Evolutionary conservation across 37 sponge, comb jelly and placozoan genomes (phyloP).

Genomic region (Spongilla lacustris): DNA sequence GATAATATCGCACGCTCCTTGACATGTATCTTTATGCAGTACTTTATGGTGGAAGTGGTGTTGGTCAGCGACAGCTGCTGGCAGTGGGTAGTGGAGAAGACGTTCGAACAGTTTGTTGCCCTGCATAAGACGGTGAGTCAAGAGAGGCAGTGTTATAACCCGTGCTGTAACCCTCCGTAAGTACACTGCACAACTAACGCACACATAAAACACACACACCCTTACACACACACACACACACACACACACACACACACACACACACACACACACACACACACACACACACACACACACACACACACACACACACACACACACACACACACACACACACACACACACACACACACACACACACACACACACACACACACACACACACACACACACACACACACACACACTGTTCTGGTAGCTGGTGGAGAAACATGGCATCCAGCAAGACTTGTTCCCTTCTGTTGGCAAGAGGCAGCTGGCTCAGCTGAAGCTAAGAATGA

Average conservation of each 20-base stretch:
- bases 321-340: too few species aligned
- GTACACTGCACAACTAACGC: too few species aligned
- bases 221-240: too few species aligned
- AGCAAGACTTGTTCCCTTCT: conserved; percentile 48
- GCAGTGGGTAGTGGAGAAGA: conserved; percentile 56
- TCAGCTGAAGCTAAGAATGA: conserved; percentile 19
- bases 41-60: conserved; percentile 26
- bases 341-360: too few species aligned
- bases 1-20: too few species aligned
- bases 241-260: too few species aligned
- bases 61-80: conserved; percentile 26
- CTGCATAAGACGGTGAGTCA: conserved; percentile 65
- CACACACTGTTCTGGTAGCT: conserved; percentile 27
- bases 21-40: conserved; percentile 20
- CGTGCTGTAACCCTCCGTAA: too few species aligned
- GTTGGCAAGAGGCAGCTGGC: conserved; percentile 2
- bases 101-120: conserved; percentile 47
- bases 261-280: too few species aligned
- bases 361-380: neutral
- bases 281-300: too few species aligned
- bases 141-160: too few species aligned
- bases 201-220: neutral
- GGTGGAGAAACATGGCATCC: conserved; percentile 28
- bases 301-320: too few species aligned
- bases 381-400: conserved; percentile 20